These are phyloP conservation scores for Chaenogobius annularis DNA, from an alignment of 2,113 vertebrate species.

Conservation along the genomic window DNA sequence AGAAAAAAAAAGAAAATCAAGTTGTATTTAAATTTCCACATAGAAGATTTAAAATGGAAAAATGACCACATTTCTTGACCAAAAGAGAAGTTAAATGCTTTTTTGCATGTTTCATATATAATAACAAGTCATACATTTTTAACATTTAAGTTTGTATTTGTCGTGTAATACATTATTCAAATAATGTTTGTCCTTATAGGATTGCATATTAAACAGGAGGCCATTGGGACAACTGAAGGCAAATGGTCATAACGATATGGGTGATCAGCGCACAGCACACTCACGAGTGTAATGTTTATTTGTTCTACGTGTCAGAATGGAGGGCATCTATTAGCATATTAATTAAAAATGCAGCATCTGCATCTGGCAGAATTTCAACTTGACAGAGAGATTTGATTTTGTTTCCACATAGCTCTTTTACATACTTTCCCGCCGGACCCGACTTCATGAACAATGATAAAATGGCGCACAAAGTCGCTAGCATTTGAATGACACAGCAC, in stretches of 20 bases:
- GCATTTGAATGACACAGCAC: constrained; percentile 22
- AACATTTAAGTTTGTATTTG: not conserved
- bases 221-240: not conserved
- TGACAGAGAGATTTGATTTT: constrained; percentile 19
- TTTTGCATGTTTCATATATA: no score
- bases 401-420: constrained; percentile 18
- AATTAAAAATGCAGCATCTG: constrained; percentile 41
- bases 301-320: constrained; percentile 18
- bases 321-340: constrained; percentile 12
- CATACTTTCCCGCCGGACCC: constrained; percentile 14
- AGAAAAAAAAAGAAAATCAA: no score
- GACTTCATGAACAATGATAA: constrained; percentile 29
- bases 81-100: no score
- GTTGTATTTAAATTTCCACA: no score
- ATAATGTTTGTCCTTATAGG: not conserved
- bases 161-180: not conserved
- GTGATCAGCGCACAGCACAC: constrained; percentile 14
- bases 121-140: no score
- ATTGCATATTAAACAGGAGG: not conserved
- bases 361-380: constrained; percentile 25
- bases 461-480: constrained; percentile 10
- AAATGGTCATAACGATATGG: not conserved
- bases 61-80: no score
- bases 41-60: no score
- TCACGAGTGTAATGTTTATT: constrained; percentile 18